Percentiles rank a stretch among this genome's conserved stretches.
Conservation (phyloP, 2,797 vertebrate species). For the Crossoptilon crossoptilon region DNA sequence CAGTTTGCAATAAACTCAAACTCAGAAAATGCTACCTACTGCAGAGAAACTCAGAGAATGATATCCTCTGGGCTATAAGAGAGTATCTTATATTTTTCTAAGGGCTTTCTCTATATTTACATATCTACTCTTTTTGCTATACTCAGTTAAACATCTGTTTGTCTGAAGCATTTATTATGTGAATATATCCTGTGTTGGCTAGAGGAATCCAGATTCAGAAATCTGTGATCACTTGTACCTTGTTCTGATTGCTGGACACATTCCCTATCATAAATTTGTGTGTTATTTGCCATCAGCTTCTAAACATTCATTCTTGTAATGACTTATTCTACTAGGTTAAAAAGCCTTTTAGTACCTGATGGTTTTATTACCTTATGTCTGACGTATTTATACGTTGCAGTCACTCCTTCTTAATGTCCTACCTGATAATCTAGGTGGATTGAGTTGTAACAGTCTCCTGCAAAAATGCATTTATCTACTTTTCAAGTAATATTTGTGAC, state of each 20-base stretch:
- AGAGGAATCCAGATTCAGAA: background rate
- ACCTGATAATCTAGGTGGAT: background rate
- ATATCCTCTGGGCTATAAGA: background rate
- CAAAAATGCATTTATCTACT: background rate
- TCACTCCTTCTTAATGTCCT: background rate
- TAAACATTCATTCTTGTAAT: background rate
- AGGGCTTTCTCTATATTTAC: background rate
- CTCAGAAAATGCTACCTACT: background rate
- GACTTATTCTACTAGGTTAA: background rate
- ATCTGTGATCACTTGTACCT: background rate
- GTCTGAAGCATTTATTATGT: background rate
- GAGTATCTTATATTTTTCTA: background rate
- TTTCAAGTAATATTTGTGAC: background rate
- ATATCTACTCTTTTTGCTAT: background rate
- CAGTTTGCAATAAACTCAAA: background rate
- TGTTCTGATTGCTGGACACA: background rate
- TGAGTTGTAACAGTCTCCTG: background rate
- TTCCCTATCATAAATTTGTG: background rate
- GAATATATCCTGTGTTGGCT: background rate
- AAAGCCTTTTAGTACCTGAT: background rate
- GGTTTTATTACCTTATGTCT: background rate
- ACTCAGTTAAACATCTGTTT: background rate
- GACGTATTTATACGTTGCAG: background rate
- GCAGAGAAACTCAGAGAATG: background rate
- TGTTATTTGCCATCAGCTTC: background rate